phyloP scores from a whole-genome alignment of 1,140 invertebrate genomes.

The Anastatus disparis region DNA sequence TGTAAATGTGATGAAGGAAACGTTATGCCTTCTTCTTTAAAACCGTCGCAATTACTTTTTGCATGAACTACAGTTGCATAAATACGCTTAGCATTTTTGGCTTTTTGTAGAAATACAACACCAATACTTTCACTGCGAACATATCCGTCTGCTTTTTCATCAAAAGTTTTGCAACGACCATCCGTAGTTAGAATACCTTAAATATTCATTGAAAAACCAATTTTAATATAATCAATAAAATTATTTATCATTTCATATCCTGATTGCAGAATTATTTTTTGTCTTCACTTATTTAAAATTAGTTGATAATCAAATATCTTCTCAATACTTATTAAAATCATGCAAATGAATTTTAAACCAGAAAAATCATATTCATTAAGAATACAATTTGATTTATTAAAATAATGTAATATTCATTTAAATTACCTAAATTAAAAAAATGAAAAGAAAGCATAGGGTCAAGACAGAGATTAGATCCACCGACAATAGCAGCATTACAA shows the following conservation, averaged over 20 bases:
- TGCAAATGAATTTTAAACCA: too few species aligned
- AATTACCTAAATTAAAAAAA: conserved; percentile 66
- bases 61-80: conserved; percentile 78
- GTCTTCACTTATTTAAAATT: too few species aligned
- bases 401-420: too few species aligned
- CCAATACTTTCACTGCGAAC: conserved; percentile 81
- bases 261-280: too few species aligned
- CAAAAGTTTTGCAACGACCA: conserved; percentile 90
- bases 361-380: too few species aligned
- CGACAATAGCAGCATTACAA: conserved; percentile 88
- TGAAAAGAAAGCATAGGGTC: conserved; percentile 84
- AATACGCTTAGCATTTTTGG: conserved; percentile 78
- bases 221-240: too few species aligned
- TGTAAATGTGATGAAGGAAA: conserved; percentile 90
- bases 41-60: conserved; percentile 81
- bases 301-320: too few species aligned
- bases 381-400: too few species aligned
- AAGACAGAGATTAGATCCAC: conserved; percentile 80
- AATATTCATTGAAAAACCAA: too few species aligned
- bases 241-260: too few species aligned
- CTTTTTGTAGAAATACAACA: conserved; percentile 85
- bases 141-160: conserved; percentile 82
- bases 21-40: conserved; percentile 89
- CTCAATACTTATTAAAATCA: too few species aligned
- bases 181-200: conserved; percentile 73